Conservation (phyloP, 2,888 invertebrate species). For the Suillia variegata region DNA sequence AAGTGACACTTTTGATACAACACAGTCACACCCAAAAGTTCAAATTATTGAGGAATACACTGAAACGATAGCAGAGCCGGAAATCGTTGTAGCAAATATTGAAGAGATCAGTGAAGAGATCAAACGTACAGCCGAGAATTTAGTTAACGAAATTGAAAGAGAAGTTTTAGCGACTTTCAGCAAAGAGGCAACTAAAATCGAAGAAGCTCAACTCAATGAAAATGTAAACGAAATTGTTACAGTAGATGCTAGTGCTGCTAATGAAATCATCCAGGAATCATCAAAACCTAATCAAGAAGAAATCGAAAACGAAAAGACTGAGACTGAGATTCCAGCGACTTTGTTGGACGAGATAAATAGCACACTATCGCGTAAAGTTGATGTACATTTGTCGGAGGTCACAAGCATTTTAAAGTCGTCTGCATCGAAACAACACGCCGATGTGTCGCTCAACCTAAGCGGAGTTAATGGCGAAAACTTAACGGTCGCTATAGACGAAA, state of each 20-base stretch:
- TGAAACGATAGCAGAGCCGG: constrained; percentile 36
- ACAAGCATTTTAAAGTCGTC: constrained; percentile 48
- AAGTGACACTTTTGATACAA: no score
- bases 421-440: background rate
- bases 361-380: constrained; percentile 45
- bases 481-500: background rate
- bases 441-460: background rate
- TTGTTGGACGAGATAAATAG: constrained; percentile 20
- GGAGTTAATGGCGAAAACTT: background rate
- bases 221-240: constrained; percentile 36
- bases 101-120: constrained; percentile 9
- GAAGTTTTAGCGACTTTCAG: constrained; percentile 39
- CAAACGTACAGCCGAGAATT: constrained; percentile 41
- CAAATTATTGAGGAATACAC: constrained; percentile 24
- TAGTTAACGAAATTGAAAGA: constrained; percentile 45
- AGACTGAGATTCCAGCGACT: constrained; percentile 33
- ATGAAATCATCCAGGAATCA: no score
- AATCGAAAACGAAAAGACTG: constrained; percentile 25
- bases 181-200: constrained; percentile 5
- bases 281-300: no score
- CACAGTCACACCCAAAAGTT: constrained; percentile 38
- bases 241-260: background rate
- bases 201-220: constrained; percentile 20
- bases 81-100: no score
- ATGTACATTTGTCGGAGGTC: constrained; percentile 50